Base-by-base conservation (phyloP, 2,113 vertebrate species). In the Isurus oxyrinchus region DNA sequence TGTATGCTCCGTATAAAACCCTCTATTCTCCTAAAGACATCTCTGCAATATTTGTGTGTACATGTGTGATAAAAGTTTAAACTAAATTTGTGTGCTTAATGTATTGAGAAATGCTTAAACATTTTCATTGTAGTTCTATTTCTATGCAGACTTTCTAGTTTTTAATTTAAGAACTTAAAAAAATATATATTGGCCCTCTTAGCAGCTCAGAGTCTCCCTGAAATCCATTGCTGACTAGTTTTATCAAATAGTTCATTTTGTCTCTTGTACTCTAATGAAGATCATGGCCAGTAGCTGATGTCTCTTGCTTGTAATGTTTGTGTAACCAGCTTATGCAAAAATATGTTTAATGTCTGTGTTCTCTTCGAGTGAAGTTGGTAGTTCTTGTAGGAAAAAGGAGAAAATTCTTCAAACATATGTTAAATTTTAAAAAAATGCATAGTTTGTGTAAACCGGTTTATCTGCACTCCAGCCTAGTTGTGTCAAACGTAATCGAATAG, bases 401-500 rank as follows among this genome's bases (percentile, higher is more conserved):
- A 55, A 55, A 59, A 35, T 55, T 35, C 88, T 49, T 55, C 53
- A 90, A 91, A 55, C 27, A 16, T 35, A 11, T 27, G 49, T 57
- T 16, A 91, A 8, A 35, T 69, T 66, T 94, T 35, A 19, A 49
- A 87, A 49, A 87, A 63, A 66, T 11, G 19, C 14, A 44, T 40
- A n/a, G 40, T 72, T 95, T 95, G n/a, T 27, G 55, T 44, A 95
- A 72, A 72, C 44, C 8, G 40, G 94, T 72, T 31, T 31, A 95
- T 69, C 44, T 53, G 90, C 94, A 49, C 23, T 19, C 23, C 25
- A 95, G 66, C 63, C 55, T 63, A 23, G 49, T 93, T 96, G 63
- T 84, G 95, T 69, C 66, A 95, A 96, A 93, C 96, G 88, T 97
- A 98, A 98, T 97, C 96, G 97, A 97, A 97, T 98, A 97, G 97